Base-by-base conservation (phyloP, 1,140 invertebrate species). In the Cherax quadricarinatus region DNA sequence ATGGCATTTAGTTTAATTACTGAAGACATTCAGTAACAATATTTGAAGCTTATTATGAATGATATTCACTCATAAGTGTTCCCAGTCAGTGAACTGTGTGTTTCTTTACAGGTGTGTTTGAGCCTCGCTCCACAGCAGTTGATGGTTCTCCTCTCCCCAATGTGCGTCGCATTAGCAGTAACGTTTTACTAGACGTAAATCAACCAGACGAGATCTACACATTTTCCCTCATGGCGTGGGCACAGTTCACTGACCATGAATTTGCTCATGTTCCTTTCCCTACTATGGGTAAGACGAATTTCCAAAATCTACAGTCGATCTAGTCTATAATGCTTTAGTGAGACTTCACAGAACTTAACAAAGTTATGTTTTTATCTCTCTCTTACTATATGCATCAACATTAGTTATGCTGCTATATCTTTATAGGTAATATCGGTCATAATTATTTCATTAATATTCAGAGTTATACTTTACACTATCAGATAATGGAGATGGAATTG, bases 171-270 rank as follows among this genome's bases (percentile, higher is more conserved):
- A 95, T 98, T 1, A 98, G 97, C 91, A 95, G 96, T 53, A 95
- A 96, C 1, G 94, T 97, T 1, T 97, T 97, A 94, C 96, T 96
- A 21, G 96, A 97, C 88, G 95, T 96, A 0, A 95, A 97, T 3
- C 94, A 96, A 14, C 94, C 95, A 60, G 97, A 98, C 95, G 96
- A 96, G 0, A 94, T 96, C 78, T 97, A 96, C 95, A 97, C 97
- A 4, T 95, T 98, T 5, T 96, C 96, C 18, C 96, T 97, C 24
- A 98, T 98, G 97, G 97, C 98, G 92, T 98, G 97, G 96, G 98
- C 97, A 16, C 98, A 98, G 95, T 97, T 98, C 83, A 96, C 98
- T 21, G 97, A 97, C 7, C 98, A 98, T 94, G 98, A 98, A 93
- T 97, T 98, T 97, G 97, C 96, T 5, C 89, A 91, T 49, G 41